Percentiles rank a stretch among this genome's conserved stretches.
Evolutionary conservation across 2,113 vertebrate genomes (phyloP).

Genomic region (Scomber colias): DNA sequence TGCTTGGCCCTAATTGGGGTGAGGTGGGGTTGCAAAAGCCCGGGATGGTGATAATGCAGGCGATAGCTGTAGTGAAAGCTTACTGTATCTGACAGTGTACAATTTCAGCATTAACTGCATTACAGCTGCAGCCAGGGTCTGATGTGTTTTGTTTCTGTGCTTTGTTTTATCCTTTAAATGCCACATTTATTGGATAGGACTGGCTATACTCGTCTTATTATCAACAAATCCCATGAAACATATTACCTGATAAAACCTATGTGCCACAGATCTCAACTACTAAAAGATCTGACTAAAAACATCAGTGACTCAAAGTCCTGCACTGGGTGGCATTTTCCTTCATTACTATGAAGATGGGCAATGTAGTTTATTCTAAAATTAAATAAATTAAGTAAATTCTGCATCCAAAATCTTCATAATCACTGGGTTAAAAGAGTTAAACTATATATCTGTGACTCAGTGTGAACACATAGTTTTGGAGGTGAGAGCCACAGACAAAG

Average conservation of each 20-base stretch:
- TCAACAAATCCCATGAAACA: background rate
- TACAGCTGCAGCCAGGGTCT: background rate
- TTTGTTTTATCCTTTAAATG: background rate
- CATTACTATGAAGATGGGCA: constrained; percentile 10
- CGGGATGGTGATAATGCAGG: constrained; percentile 22
- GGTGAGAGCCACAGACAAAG: no score
- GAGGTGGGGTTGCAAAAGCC: constrained; percentile 27
- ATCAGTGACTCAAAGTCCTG: background rate
- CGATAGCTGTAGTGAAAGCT: background rate
- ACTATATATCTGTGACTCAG: no score
- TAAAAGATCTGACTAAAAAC: background rate
- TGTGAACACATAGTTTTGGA: no score
- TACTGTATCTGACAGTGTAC: constrained; percentile 27
- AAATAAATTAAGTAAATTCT: no score
- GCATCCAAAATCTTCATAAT: no score
- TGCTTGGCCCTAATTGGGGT: constrained; percentile 42
- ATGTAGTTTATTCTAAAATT: constrained; percentile 16
- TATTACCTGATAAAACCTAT: background rate
- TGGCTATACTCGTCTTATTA: background rate
- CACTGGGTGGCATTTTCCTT: constrained; percentile 1
- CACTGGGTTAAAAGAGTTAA: no score
- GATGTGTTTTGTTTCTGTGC: background rate
- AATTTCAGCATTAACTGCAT: constrained; percentile 6
- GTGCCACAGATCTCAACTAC: background rate
- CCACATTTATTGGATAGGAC: background rate